Evolutionary conservation across 2,113 vertebrate species (phyloP).

Genomic region (Ursus arctos): DNA sequence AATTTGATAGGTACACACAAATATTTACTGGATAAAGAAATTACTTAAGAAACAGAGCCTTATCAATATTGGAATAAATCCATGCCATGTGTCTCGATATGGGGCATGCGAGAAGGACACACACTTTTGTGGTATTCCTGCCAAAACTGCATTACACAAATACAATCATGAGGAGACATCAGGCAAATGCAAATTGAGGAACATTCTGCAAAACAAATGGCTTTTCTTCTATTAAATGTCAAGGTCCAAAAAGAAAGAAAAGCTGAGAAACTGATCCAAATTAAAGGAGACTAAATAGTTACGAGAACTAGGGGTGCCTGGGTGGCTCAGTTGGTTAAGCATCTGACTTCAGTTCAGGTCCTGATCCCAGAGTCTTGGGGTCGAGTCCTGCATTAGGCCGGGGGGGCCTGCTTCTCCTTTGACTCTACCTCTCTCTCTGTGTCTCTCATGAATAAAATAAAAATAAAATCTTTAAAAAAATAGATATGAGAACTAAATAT

Average conservation of each 20-base stretch:
- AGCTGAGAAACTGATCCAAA: neutral
- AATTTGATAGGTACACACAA: neutral
- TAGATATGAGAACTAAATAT: neutral
- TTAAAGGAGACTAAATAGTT: slow-evolving; percentile 46
- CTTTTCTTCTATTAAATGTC: slow-evolving; percentile 11
- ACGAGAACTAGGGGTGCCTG: neutral
- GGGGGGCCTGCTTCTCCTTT: neutral
- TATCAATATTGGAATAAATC: neutral
- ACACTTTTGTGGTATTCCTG: neutral
- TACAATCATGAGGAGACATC: neutral
- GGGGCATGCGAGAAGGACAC: neutral
- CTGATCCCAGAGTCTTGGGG: neutral
- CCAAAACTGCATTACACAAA: neutral
- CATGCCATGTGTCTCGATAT: neutral
- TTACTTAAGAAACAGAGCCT: neutral
- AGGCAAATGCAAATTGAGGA: neutral
- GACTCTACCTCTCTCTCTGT: neutral
- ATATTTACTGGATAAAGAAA: neutral
- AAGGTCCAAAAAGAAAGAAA: neutral
- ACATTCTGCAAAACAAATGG: neutral
- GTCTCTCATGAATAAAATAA: neutral
- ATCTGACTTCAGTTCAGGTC: neutral
- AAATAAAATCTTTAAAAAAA: neutral
- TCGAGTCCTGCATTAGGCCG: neutral
- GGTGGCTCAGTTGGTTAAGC: neutral